These are phyloP conservation scores for Cosmia pyralina DNA, from an alignment of 2,888 invertebrate species.

Conservation along the genomic window DNA sequence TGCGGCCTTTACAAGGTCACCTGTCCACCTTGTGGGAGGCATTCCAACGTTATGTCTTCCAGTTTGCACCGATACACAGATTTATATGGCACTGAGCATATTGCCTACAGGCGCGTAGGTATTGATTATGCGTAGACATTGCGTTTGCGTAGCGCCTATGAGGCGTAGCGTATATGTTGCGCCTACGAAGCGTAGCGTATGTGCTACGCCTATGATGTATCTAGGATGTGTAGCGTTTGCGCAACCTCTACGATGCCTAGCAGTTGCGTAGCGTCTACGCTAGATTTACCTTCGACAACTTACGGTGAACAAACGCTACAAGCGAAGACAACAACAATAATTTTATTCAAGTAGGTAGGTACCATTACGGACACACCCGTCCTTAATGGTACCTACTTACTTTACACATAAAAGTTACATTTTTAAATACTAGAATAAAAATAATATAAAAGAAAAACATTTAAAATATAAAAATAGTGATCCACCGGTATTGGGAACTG, in stretches of 20 bases:
- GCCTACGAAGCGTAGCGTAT: too few species aligned
- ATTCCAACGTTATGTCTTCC: too few species aligned
- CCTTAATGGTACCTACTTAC: too few species aligned
- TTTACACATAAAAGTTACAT: too few species aligned
- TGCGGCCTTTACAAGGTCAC: too few species aligned
- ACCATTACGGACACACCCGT: too few species aligned
- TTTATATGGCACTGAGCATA: not conserved
- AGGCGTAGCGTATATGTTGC: not conserved
- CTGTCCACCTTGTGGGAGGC: too few species aligned
- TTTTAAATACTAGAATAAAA: too few species aligned
- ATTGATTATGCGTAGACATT: not conserved
- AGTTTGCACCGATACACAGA: not conserved
- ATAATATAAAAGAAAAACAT: too few species aligned
- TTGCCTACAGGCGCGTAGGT: not conserved
- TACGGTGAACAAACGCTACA: not conserved
- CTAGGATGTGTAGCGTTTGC: not conserved
- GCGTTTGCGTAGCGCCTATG: not conserved
- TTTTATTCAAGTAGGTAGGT: not conserved
- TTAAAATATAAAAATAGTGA: too few species aligned
- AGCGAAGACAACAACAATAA: not conserved
- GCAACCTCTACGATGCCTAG: not conserved
- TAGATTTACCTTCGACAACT: not conserved
- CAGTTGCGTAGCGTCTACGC: too few species aligned
- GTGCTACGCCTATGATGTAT: not conserved
- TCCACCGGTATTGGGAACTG: too few species aligned